Evolutionary conservation across 2,888 invertebrate species (phyloP), one percentile per base, ranked within the genome.

Genomic region (Platerodrilus igneus): DNA sequence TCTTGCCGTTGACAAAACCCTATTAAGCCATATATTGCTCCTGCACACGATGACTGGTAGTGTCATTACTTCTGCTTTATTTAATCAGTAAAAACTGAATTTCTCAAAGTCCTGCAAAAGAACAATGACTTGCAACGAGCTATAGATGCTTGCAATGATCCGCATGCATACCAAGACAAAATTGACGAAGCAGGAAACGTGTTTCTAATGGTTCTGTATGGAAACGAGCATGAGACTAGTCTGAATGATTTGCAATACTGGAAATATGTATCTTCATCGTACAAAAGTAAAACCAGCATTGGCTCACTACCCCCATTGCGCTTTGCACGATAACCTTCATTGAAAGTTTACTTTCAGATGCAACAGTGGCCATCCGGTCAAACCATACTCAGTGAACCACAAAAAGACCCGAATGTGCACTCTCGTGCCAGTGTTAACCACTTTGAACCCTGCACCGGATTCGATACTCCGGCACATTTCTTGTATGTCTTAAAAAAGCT

Each of bases 171-270:
- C 22, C 36, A 41, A 30, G 38, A 39, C 31, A 35, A 43, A 29
- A 40, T 43, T 41, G 29, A 28, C 34, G 30, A 34, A 43, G 39
- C 43, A 34, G 43, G 39, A 39, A 39, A 43, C 39, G 21, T 39
- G 30, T 43, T 43, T 29, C 34, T 43, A 21, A 33, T 42, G 28
- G 35, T 35, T 44, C 35, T 44, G 30, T 44, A 44, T 44, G 30
- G 35, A 26, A 37, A 41, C 28, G 30, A 29, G 20, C 28, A 41
- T 28, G 23, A 37, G 30, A 36, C 36, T 37, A 37, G 37, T 20
- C 18, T 41, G 41, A 44, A 44, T 31, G 30, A 44, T 41, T 44
- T 41, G 35, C 40, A 41, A 35, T 40, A 39, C 39, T 30, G 43
- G 25, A 29, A 40, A 28, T 39, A 42, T 38, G 38, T 42, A 39